A percentile compares a stretch with the other conserved stretches of the same genome.
phyloP scores from a whole-genome alignment of 2,797 vertebrate species.

The Acanthis flammea region DNA sequence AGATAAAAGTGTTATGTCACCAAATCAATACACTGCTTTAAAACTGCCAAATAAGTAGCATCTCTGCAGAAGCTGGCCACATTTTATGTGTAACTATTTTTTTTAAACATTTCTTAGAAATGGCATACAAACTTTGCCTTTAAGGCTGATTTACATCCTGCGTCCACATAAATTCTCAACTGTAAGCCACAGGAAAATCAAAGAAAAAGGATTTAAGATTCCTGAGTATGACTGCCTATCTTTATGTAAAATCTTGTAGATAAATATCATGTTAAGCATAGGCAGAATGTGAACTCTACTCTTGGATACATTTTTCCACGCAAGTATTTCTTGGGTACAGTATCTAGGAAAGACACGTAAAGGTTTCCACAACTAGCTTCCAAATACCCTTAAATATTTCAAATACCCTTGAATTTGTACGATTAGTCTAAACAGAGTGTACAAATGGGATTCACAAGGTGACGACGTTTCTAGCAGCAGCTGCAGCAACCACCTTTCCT shows the following conservation, averaged over 20 bases:
- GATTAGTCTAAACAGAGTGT: not conserved
- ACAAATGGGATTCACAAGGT: not conserved
- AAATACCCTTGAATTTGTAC: not conserved
- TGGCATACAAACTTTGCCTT: not conserved
- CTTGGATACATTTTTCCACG: not conserved
- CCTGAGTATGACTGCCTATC: not conserved
- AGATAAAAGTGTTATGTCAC: not conserved
- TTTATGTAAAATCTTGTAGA: not conserved
- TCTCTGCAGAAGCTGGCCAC: not conserved
- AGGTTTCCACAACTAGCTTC: not conserved
- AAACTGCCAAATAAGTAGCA: not conserved
- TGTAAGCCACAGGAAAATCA: not conserved
- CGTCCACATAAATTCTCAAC: not conserved
- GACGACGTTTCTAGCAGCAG: slow-evolving; percentile 25
- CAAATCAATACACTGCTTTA: not conserved
- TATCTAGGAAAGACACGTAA: not conserved
- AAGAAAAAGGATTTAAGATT: not conserved
- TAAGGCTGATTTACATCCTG: not conserved
- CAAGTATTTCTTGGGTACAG: not conserved
- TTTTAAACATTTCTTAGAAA: not conserved
- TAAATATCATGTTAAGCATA: not conserved
- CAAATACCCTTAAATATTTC: not conserved
- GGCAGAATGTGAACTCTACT: not conserved
- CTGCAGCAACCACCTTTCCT: not conserved
- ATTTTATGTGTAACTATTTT: not conserved